A percentile compares a stretch with the other conserved stretches of the same genome.
These are phyloP conservation scores for Arion vulgaris DNA, from an alignment of 1,140 invertebrate species.

Conservation along the genomic window DNA sequence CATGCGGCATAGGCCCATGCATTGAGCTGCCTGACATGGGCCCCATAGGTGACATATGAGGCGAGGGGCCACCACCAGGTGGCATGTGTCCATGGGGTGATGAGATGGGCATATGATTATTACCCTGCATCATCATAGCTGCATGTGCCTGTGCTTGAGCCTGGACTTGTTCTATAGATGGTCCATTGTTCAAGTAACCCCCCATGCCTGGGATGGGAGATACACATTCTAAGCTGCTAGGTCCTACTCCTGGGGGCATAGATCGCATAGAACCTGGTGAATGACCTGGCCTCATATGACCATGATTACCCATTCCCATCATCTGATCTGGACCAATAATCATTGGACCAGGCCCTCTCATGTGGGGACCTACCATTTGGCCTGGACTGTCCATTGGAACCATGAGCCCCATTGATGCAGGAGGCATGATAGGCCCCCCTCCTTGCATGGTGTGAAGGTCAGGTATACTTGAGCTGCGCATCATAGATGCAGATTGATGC, in stretches of 20 bases:
- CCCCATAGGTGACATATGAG: slow-evolving; percentile 9
- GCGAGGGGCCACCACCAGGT: slow-evolving; percentile 24
- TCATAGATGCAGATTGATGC: slow-evolving; percentile 57
- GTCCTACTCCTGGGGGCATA: slow-evolving; percentile 23
- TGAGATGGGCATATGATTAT: slow-evolving; percentile 16
- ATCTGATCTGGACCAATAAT: slow-evolving; percentile 8
- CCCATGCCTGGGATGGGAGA: slow-evolving; percentile 34
- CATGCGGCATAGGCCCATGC: slow-evolving; percentile 15
- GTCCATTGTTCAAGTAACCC: slow-evolving; percentile 28
- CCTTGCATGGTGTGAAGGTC: slow-evolving; percentile 37
- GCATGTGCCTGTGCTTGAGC: slow-evolving; percentile 38
- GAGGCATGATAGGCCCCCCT: slow-evolving; percentile 40
- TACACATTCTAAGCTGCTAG: slow-evolving; percentile 32
- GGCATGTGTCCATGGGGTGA: slow-evolving; percentile 28
- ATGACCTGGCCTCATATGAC: slow-evolving; percentile 23
- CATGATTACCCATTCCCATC: slow-evolving; percentile 25
- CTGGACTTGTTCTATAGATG: slow-evolving; percentile 34
- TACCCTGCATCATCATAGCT: slow-evolving; percentile 40
- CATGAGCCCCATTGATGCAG: slow-evolving; percentile 22
- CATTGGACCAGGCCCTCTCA: background rate
- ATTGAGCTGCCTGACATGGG: slow-evolving; percentile 4
- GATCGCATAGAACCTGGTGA: slow-evolving; percentile 24
- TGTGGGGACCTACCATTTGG: background rate
- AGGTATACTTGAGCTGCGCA: slow-evolving; percentile 58
- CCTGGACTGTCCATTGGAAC: slow-evolving; percentile 18